These are phyloP conservation scores for Octopus bimaculoides DNA, from an alignment of 1,140 invertebrate species.

Conservation along the genomic window DNA sequence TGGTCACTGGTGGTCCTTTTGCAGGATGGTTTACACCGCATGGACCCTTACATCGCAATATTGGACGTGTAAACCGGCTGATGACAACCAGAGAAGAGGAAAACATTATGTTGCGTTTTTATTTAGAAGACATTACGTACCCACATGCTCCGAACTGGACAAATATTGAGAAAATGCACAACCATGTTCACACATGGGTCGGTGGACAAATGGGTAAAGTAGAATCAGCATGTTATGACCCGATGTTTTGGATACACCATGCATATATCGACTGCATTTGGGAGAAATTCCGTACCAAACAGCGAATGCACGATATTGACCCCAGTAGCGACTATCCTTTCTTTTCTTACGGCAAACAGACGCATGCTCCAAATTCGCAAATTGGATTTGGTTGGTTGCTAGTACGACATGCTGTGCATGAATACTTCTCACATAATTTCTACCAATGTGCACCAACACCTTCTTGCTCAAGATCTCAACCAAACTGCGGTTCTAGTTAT, in stretches of 20 bases:
- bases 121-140: constrained; percentile 38
- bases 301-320: constrained; percentile 26
- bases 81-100: constrained; percentile 30
- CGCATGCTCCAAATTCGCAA: constrained; percentile 19
- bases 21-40: constrained; percentile 39
- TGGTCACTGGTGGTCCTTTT: constrained; percentile 28
- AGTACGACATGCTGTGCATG: constrained; percentile 36
- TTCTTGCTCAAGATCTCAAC: constrained; percentile 27
- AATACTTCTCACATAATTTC: constrained; percentile 33
- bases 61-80: constrained; percentile 26
- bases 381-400: constrained; percentile 35
- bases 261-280: constrained; percentile 39
- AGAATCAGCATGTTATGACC: constrained; percentile 32
- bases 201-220: constrained; percentile 38
- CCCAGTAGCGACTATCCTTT: constrained; percentile 34
- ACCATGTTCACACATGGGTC: constrained; percentile 34
- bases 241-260: constrained; percentile 37
- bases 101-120: constrained; percentile 22
- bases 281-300: constrained; percentile 40
- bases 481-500: constrained; percentile 35
- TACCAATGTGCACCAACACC: constrained; percentile 34
- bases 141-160: constrained; percentile 31
- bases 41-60: constrained; percentile 32
- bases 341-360: constrained; percentile 29
- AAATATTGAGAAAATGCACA: constrained; percentile 36